phyloP scores from a whole-genome alignment of 1,140 invertebrate species.

The Trichonephila clavipes region DNA sequence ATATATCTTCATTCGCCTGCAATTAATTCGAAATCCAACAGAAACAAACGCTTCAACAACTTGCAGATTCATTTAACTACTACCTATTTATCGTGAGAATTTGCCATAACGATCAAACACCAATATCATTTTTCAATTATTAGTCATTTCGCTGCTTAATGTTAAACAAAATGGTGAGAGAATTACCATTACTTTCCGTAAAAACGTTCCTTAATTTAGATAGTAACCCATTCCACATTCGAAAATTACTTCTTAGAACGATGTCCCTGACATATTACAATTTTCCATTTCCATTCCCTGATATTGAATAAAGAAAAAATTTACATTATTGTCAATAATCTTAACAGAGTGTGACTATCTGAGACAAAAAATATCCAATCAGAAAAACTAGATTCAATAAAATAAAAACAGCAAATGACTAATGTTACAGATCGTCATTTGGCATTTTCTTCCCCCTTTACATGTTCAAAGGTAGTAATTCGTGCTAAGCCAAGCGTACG shows the following conservation, averaged over 20 bases:
- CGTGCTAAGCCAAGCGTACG: not conserved
- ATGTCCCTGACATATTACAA: not conserved
- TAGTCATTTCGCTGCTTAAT: not conserved
- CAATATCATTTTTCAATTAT: not conserved
- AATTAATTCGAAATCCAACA: not conserved
- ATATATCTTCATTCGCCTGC: not conserved
- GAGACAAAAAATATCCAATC: not conserved
- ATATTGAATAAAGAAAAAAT: not conserved
- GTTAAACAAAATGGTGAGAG: not conserved
- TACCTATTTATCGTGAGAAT: not conserved
- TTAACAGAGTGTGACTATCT: constrained; percentile 15
- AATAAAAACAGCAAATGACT: not conserved
- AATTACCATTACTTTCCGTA: not conserved
- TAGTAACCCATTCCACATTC: not conserved
- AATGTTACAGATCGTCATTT: not conserved
- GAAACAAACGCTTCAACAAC: not conserved
- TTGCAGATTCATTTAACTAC: not conserved
- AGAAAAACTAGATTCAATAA: constrained; percentile 8
- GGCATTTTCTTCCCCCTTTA: not conserved
- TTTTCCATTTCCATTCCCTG: not conserved
- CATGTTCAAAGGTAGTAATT: not conserved
- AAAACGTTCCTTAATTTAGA: not conserved
- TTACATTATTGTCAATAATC: constrained; percentile 1
- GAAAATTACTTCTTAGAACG: not conserved
- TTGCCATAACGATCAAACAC: not conserved